Evolutionary conservation across 64 coral and sea anemone species (phyloP), one percentile per base, ranked within the genome.

Genomic region (Porites lutea): DNA sequence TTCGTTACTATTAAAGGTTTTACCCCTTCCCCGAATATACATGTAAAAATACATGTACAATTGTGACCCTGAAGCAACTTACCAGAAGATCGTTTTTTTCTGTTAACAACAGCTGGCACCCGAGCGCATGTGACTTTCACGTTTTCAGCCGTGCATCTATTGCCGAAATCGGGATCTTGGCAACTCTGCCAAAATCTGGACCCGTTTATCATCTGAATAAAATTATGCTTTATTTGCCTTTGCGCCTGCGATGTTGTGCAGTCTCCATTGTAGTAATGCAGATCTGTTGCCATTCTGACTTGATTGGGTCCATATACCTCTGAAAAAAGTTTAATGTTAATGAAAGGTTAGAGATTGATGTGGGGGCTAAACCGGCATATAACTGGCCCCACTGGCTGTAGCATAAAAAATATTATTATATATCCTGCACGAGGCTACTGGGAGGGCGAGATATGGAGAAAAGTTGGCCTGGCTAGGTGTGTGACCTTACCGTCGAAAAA

Each of bases 201-300:
- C 0, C 4, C 75, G 46, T 94, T 94, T 47, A 94, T n/a, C 6
- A 94, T 52, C 46, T 89, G 4, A 48, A 94, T 88, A 27, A 94
- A 94, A 46, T 94, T 87, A 8, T 75, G 71, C 62, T 94, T 94
- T 82, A 94, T 94, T 65, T 94, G 92, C 49, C 50, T 22, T 44
- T 89, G 92, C 3, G 67, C 78, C 75, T 68, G 55, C 45, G 76
- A 55, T n/a, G 71, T 8, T 3, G 13, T 75, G 15, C 92, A 94
- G 68, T 94, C 46, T 13, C 92, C 92, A 8, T 22, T 48, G 86
- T 48, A 94, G 52, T 94, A 94, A 54, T 89, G 78, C 58, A 94
- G 37, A 82, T 58, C 49, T 14, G 52, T 48, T 14, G 86, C 92
- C 52, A 88, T 94, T 23, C 92, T 59, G 16, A 61, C 86, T 11